These are phyloP conservation scores for Phymorhynchus buccinoides DNA, from an alignment of 1,140 invertebrate species.

Conservation along the genomic window DNA sequence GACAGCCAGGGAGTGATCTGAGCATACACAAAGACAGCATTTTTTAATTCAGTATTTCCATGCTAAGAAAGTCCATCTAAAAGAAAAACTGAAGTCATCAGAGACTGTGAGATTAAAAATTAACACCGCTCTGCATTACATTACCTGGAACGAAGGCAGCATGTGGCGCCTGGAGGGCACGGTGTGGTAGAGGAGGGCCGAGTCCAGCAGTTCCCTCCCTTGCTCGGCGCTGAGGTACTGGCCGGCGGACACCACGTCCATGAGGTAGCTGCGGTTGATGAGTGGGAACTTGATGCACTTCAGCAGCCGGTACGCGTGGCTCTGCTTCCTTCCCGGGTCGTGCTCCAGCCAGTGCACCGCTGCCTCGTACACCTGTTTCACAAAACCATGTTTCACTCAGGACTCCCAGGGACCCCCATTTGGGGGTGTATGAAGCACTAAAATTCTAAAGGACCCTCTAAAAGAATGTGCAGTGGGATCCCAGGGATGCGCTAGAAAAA, in stretches of 20 bases:
- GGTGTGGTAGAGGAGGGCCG: slow-evolving; percentile 64
- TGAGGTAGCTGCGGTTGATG: slow-evolving; percentile 59
- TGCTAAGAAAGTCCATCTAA: no score
- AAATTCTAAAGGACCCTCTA: no score
- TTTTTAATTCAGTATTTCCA: no score
- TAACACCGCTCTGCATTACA: no score
- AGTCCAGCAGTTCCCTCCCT: slow-evolving; percentile 62
- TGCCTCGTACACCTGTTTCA: slow-evolving; percentile 61
- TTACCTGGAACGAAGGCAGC: slow-evolving; percentile 63
- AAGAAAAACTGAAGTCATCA: no score
- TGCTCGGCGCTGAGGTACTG: slow-evolving; percentile 60
- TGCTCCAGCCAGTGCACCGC: slow-evolving; percentile 64
- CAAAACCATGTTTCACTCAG: no score
- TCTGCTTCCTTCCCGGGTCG: slow-evolving; percentile 56
- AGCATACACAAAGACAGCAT: no score
- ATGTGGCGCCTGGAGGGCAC: slow-evolving; percentile 63
- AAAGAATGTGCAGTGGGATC: no score
- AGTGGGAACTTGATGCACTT: slow-evolving; percentile 67
- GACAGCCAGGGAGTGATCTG: slow-evolving; percentile 64
- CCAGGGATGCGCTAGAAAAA: no score
- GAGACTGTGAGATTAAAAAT: no score
- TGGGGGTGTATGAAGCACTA: no score
- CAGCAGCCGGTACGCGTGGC: slow-evolving; percentile 55
- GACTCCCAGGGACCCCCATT: no score
- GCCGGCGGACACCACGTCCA: slow-evolving; percentile 61